These are phyloP conservation scores for Ganaspis sp. DNA, from an alignment of 1,140 invertebrate genomes.

Conservation along the genomic window DNA sequence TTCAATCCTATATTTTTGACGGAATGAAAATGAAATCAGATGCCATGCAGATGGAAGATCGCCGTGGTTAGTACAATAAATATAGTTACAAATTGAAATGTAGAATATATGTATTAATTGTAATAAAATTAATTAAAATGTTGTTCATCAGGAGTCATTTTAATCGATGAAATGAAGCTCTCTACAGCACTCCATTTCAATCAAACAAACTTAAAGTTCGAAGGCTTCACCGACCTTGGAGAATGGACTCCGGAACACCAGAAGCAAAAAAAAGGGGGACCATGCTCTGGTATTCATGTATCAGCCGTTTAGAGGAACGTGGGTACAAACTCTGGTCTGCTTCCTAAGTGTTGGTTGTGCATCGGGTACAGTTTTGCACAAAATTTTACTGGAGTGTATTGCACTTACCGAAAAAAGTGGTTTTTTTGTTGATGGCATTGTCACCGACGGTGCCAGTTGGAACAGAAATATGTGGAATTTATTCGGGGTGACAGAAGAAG, in stretches of 20 bases:
- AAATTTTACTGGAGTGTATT: constrained; percentile 53
- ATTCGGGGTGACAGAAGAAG: constrained; percentile 38
- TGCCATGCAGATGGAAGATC: constrained; percentile 32
- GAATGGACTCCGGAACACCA: constrained; percentile 48
- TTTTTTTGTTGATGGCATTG: constrained; percentile 46
- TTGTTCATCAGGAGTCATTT: background rate
- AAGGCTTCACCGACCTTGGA: constrained; percentile 52
- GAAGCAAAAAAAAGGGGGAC: constrained; percentile 46
- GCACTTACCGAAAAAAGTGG: constrained; percentile 41
- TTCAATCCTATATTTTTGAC: constrained; percentile 31
- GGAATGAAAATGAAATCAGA: constrained; percentile 32
- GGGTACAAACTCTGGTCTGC: constrained; percentile 55
- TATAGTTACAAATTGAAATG: too few relatives aligned
- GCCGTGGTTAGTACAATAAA: constrained; percentile 30
- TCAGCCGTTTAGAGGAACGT: constrained; percentile 56
- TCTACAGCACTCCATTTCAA: background rate
- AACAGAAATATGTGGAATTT: constrained; percentile 48
- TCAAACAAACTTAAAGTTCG: background rate
- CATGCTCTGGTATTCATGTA: constrained; percentile 61
- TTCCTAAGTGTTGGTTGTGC: constrained; percentile 54
- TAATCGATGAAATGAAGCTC: background rate
- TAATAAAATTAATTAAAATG: too few relatives aligned
- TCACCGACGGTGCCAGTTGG: constrained; percentile 48
- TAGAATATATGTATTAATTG: background rate
- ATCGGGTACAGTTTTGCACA: constrained; percentile 44